Percentiles rank a stretch among this genome's conserved stretches.
Conservation (phyloP, 2,888 invertebrate species). For the Gibbula magus region DNA sequence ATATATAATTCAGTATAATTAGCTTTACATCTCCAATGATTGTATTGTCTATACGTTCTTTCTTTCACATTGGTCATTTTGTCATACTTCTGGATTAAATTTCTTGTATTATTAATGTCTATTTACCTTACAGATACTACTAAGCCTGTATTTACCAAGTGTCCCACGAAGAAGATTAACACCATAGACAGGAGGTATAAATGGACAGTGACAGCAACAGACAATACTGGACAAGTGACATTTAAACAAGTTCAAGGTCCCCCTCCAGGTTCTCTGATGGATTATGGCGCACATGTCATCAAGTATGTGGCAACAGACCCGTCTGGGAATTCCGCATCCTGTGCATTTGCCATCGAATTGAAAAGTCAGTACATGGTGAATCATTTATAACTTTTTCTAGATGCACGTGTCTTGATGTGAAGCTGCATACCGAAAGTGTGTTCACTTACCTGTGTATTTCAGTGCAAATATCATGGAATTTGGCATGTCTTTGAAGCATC, state of each 20-base stretch:
- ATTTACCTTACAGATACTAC: neutral
- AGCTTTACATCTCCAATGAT: too few relatives aligned
- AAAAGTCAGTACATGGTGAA: neutral
- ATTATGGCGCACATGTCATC: neutral
- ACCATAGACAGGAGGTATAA: neutral
- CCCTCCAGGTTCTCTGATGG: neutral
- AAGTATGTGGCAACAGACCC: neutral
- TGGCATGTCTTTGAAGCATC: too few relatives aligned
- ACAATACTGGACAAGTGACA: conserved; percentile 3
- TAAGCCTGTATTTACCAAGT: neutral
- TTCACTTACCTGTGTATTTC: too few relatives aligned
- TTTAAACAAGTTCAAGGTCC: neutral
- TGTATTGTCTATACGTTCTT: neutral
- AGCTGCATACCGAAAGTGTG: too few relatives aligned
- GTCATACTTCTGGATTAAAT: neutral
- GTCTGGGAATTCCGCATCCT: neutral
- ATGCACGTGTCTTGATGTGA: too few relatives aligned
- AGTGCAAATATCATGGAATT: too few relatives aligned
- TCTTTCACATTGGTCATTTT: neutral
- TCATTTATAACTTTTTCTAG: neutral
- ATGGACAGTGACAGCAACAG: neutral
- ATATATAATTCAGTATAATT: too few relatives aligned
- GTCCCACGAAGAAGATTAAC: neutral
- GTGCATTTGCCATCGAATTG: neutral
- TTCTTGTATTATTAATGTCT: neutral